Conservation (phyloP, 1,140 invertebrate species). For the Heliconius nattereri region DNA sequence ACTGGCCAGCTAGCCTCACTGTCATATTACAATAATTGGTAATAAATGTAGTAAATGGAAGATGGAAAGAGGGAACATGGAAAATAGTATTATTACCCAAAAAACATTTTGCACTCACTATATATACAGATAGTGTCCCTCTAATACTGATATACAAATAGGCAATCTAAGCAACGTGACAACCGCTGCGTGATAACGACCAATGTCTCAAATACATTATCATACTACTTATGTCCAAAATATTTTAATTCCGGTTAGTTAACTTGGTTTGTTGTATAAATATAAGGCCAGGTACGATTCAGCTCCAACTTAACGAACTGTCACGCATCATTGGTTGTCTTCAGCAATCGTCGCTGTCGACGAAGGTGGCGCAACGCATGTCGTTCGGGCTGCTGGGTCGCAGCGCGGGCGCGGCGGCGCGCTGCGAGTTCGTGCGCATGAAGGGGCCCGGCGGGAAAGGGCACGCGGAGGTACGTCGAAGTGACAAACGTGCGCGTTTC, state of each 20-base stretch:
- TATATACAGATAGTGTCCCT: no score
- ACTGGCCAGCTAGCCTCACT: no score
- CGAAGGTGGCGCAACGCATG: constrained; percentile 97
- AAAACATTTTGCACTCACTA: no score
- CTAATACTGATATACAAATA: background rate
- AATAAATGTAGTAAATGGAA: no score
- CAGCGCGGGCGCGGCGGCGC: constrained; percentile 82
- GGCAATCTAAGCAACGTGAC: background rate
- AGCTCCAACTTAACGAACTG: background rate
- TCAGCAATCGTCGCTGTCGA: constrained; percentile 94
- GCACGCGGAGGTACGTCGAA: constrained; percentile 88
- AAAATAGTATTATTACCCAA: no score
- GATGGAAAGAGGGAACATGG: no score
- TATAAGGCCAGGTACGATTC: background rate
- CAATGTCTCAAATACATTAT: background rate
- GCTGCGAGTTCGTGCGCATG: constrained; percentile 98
- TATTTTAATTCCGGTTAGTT: background rate
- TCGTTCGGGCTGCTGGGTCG: constrained; percentile 94
- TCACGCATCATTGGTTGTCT: background rate
- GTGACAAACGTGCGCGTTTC: no score
- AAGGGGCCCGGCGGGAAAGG: constrained; percentile 98
- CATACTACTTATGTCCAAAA: background rate
- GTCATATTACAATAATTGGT: no score
- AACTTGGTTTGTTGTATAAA: background rate
- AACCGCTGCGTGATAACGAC: background rate